A percentile compares a stretch with the other conserved stretches of the same genome.
Evolutionary conservation across 2,113 vertebrate species (phyloP).

Genomic region (Chunga burmeisteri): DNA sequence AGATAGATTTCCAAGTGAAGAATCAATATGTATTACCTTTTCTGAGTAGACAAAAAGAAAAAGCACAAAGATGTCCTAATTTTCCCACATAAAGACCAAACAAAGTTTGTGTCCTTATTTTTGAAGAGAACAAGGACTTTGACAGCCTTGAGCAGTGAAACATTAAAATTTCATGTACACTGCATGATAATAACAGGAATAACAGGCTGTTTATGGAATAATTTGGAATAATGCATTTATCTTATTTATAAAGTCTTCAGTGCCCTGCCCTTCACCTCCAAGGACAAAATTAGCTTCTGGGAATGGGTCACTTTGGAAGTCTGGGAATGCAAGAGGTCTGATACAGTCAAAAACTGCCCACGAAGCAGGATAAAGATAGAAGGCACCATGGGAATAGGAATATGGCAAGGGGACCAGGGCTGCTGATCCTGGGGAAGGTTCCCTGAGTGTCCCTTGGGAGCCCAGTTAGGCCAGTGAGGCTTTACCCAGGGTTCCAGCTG

Average conservation of each 20-base stretch:
- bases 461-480: background rate
- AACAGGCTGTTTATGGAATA: background rate
- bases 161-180: background rate
- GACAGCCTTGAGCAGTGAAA: background rate
- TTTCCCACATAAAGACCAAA: background rate
- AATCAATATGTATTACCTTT: background rate
- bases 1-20: background rate
- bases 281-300: background rate
- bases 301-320: background rate
- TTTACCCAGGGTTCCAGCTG: background rate
- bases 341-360: accelerated
- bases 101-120: background rate
- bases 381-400: background rate
- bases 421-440: too few species aligned
- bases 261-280: background rate
- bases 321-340: background rate
- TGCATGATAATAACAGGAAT: background rate
- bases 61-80: background rate
- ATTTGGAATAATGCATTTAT: background rate
- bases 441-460: background rate
- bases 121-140: background rate
- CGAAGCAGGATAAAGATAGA: background rate
- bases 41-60: background rate
- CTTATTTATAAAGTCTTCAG: background rate
- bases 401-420: background rate